Conservation (phyloP, 2,113 vertebrate genomes). For the Empidonax alnorum region DNA sequence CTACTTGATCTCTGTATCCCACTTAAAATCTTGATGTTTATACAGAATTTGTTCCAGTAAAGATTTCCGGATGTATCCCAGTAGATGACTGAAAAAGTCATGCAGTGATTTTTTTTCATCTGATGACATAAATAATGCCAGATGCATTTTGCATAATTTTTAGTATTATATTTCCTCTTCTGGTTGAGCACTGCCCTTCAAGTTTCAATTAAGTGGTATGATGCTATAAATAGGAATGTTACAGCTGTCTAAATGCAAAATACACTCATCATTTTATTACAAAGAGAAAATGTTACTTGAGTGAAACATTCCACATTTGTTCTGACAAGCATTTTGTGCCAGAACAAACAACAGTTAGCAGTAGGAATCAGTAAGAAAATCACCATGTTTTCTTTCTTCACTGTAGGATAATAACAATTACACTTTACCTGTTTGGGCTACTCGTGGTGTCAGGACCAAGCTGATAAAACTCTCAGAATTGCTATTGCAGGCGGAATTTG, state of each 20-base stretch:
- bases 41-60: background rate
- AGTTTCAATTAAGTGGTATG: background rate
- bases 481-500: slow-evolving; percentile 73
- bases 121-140: background rate
- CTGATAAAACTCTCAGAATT: slow-evolving; percentile 77
- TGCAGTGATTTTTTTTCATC: background rate
- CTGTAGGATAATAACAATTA: slow-evolving; percentile 80
- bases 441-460: slow-evolving; percentile 75
- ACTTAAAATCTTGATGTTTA: background rate
- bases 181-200: background rate
- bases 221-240: background rate
- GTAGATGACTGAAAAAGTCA: background rate
- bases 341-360: background rate
- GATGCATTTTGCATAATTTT: background rate
- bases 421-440: slow-evolving; percentile 82
- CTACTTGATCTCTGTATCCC: background rate
- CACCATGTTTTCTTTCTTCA: background rate
- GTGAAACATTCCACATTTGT: background rate
- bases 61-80: background rate
- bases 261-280: background rate
- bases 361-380: background rate
- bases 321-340: background rate
- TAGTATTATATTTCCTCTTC: background rate
- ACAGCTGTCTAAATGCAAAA: background rate
- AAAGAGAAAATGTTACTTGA: background rate